Conservation (phyloP, 2,888 invertebrate species). For the Heliothis peltigera region DNA sequence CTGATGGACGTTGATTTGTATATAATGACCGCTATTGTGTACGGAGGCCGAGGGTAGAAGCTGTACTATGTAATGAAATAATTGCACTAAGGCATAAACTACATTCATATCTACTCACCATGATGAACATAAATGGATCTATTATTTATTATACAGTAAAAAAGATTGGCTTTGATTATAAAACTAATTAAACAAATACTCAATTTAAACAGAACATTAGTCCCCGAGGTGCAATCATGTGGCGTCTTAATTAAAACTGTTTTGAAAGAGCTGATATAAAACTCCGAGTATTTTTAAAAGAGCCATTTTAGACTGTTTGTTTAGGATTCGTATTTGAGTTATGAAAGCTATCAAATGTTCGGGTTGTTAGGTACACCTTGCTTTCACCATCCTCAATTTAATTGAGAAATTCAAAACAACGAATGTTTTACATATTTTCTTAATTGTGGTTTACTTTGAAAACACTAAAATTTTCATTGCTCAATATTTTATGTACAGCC, state of each 20-base stretch:
- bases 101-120: background rate
- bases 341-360: slow-evolving; percentile 53
- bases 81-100: background rate
- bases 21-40: slow-evolving; percentile 24
- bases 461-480: background rate
- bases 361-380: slow-evolving; percentile 39
- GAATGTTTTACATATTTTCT: too few species aligned
- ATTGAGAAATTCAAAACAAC: slow-evolving; percentile 47
- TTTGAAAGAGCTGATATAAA: slow-evolving; percentile 49
- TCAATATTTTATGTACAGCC: background rate
- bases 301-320: slow-evolving; percentile 52
- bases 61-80: slow-evolving; percentile 10
- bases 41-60: slow-evolving; percentile 1
- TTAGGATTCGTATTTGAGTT: slow-evolving; percentile 58
- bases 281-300: slow-evolving; percentile 43
- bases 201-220: slow-evolving; percentile 8
- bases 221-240: slow-evolving; percentile 8
- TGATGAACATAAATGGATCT: background rate
- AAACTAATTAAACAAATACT: background rate
- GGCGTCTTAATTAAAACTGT: slow-evolving; percentile 39
- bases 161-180: background rate
- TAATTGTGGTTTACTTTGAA: background rate
- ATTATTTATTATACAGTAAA: too few species aligned
- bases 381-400: slow-evolving; percentile 42
- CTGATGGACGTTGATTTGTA: slow-evolving; percentile 27